phyloP scores from a whole-genome alignment of 2,113 vertebrate genomes.

The Hylia prasina region DNA sequence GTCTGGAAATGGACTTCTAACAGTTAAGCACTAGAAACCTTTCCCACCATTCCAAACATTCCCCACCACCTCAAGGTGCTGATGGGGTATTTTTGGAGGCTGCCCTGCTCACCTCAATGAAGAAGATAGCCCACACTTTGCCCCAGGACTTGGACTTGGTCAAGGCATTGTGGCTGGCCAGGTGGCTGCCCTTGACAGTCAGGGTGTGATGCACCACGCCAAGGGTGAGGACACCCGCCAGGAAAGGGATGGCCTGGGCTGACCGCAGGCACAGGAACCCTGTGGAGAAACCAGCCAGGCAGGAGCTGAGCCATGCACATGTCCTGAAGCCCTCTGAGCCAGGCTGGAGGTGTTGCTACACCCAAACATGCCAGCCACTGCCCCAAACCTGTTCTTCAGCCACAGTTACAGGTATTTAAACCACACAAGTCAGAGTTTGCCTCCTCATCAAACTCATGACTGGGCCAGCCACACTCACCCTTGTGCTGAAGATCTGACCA shows the following conservation, averaged over 20 bases:
- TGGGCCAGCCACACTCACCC: not conserved
- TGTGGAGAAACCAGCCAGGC: slow-evolving; percentile 40
- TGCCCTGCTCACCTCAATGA: slow-evolving; percentile 82
- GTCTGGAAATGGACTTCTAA: not conserved
- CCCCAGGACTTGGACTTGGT: slow-evolving; percentile 80
- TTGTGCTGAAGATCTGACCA: not conserved
- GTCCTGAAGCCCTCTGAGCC: not conserved
- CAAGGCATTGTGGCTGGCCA: slow-evolving; percentile 86
- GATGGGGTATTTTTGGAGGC: too few relatives aligned
- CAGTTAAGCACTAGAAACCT: not conserved
- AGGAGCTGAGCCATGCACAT: not conserved
- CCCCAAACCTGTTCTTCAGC: slow-evolving; percentile 14
- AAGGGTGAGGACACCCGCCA: slow-evolving; percentile 74
- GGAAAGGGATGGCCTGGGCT: slow-evolving; percentile 66
- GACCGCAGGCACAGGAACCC: slow-evolving; percentile 85
- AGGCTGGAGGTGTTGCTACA: not conserved
- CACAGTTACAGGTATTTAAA: not conserved
- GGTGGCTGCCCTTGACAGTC: slow-evolving; percentile 86
- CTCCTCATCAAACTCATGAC: fast-evolving
- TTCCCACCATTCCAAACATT: not conserved
- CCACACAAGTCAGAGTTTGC: not conserved
- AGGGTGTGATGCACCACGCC: slow-evolving; percentile 81
- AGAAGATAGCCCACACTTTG: slow-evolving; percentile 86
- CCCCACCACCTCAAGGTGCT: not conserved
- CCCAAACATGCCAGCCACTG: not conserved